phyloP scores from a whole-genome alignment of 2,888 invertebrate species.

The Rhagophthalmus giganteus region DNA sequence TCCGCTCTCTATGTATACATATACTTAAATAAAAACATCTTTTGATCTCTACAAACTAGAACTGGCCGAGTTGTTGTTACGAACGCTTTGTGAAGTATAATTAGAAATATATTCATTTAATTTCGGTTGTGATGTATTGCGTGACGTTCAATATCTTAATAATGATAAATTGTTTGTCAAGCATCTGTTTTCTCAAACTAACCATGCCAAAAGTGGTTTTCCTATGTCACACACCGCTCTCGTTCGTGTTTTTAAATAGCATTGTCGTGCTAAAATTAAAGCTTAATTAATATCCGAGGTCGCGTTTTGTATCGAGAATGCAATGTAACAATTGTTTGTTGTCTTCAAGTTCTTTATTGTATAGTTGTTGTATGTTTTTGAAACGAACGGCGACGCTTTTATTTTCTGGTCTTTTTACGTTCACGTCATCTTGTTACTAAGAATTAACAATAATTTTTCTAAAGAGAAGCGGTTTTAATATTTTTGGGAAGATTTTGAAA shows the following conservation, averaged over 20 bases:
- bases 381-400: background rate
- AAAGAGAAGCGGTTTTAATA: too few relatives aligned
- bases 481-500: too few relatives aligned
- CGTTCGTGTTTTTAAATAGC: constrained; percentile 9
- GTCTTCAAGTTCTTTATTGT: background rate
- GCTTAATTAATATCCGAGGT: constrained; percentile 11
- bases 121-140: constrained; percentile 2
- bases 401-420: too few relatives aligned
- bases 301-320: constrained; percentile 4
- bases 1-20: too few relatives aligned
- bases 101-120: constrained; percentile 5
- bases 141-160: constrained; percentile 6
- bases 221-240: constrained; percentile 4
- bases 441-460: too few relatives aligned
- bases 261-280: constrained; percentile 7
- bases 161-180: constrained; percentile 6
- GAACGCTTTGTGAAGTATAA: too few relatives aligned
- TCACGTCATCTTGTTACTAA: too few relatives aligned
- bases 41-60: too few relatives aligned
- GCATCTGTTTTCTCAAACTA: constrained; percentile 5
- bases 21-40: too few relatives aligned
- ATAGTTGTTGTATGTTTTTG: background rate
- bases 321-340: background rate
- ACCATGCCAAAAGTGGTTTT: constrained; percentile 10
- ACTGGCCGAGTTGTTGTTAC: too few relatives aligned